phyloP scores from a whole-genome alignment of 2,888 invertebrate species.

The Acrobasis repandana region DNA sequence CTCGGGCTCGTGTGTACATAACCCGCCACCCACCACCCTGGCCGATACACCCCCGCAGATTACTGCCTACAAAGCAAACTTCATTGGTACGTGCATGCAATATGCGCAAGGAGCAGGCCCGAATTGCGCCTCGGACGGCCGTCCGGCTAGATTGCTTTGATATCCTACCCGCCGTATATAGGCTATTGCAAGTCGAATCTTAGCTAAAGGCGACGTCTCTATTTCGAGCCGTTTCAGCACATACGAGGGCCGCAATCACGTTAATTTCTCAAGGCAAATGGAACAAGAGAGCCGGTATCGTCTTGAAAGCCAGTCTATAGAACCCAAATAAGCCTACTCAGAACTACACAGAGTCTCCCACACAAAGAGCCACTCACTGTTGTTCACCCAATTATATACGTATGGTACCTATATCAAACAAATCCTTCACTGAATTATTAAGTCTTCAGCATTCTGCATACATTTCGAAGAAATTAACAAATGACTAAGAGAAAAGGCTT shows the following conservation, averaged over 20 bases:
- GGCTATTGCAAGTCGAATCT: slow-evolving; percentile 63
- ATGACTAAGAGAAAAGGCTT: no score
- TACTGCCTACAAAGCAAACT: slow-evolving; percentile 83
- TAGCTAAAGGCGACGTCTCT: slow-evolving; percentile 56
- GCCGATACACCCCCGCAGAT: slow-evolving; percentile 78
- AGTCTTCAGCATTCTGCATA: no score
- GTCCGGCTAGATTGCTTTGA: slow-evolving; percentile 73
- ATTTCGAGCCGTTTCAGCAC: slow-evolving; percentile 49
- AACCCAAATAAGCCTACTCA: slow-evolving; percentile 12
- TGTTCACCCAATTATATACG: no score
- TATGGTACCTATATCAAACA: no score
- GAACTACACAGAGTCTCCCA: neutral
- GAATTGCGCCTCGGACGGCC: slow-evolving; percentile 70
- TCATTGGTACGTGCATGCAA: slow-evolving; percentile 83
- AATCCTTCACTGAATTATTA: no score
- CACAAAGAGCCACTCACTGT: no score
- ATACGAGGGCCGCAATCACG: slow-evolving; percentile 55
- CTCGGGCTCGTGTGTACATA: slow-evolving; percentile 81
- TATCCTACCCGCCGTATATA: slow-evolving; percentile 63
- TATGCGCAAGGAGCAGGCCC: slow-evolving; percentile 79
- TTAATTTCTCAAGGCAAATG: slow-evolving; percentile 61
- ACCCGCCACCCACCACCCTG: slow-evolving; percentile 74
- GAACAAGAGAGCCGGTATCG: slow-evolving; percentile 41
- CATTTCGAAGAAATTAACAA: no score
- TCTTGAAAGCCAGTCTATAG: slow-evolving; percentile 26